Evolutionary conservation across 2,888 invertebrate genomes (phyloP).

Genomic region (Agrotis exclamationis): DNA sequence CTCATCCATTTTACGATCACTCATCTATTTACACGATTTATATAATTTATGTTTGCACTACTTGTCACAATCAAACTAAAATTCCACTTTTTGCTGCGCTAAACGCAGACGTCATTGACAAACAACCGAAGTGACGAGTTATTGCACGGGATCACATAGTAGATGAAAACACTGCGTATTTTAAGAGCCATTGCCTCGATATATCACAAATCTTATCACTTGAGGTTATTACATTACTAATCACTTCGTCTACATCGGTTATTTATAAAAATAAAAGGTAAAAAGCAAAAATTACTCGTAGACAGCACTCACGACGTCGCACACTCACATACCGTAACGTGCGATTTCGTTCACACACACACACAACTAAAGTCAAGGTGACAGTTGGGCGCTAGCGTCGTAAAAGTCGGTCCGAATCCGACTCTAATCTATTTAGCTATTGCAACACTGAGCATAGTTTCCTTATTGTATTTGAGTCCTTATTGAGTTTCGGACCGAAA

Average conservation of each 20-base stretch:
- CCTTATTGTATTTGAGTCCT: not conserved
- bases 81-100: constrained; percentile 91
- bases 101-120: constrained; percentile 91
- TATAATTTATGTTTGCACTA: constrained; percentile 88
- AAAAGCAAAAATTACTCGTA: constrained; percentile 89
- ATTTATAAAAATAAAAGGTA: constrained; percentile 90
- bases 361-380: constrained; percentile 74
- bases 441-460: constrained; percentile 61
- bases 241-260: constrained; percentile 84
- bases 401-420: constrained; percentile 64
- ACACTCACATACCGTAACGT: constrained; percentile 88
- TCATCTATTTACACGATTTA: constrained; percentile 86
- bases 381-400: constrained; percentile 80
- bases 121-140: constrained; percentile 90
- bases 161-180: constrained; percentile 87
- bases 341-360: constrained; percentile 85
- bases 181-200: constrained; percentile 84
- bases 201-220: constrained; percentile 90
- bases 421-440: constrained; percentile 46
- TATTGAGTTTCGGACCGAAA: constrained; percentile 31
- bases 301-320: constrained; percentile 90
- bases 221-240: constrained; percentile 86
- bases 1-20: constrained; percentile 90
- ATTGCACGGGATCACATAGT: constrained; percentile 89
- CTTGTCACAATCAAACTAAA: constrained; percentile 90